Base-by-base conservation (phyloP, 2,113 vertebrate genomes). In the Acanthisitta chloris region DNA sequence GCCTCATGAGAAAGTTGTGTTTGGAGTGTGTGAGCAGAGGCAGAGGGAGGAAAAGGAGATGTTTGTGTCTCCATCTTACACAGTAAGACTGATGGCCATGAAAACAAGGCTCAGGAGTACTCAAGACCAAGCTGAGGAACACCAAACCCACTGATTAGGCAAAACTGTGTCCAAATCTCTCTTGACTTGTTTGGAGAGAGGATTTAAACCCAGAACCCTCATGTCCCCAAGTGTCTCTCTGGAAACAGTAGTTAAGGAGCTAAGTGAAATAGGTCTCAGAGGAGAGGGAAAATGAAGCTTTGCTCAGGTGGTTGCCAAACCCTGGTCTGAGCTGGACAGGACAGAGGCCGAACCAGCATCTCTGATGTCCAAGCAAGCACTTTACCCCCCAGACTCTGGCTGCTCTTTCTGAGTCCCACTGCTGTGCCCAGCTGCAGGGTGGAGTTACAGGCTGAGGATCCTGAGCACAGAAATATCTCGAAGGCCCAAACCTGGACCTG, bases 1-100 rank as follows among this genome's bases (percentile, higher is more conserved):
- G 83, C 84, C 81, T 71, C 46, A 7, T 1, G 12, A 69, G 88
- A 87, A 82, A 82, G 90, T 61, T 3, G 20, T 54, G 69, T 61
- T 59, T 1, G 2, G 87, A 62, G 26, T 9, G 73, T 43, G 55
- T 10, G 57, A 85, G 90, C 52, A 65, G 52, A 55, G 52, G 61
- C 11, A 23, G 52, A 48, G 31, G 9, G n/a, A 26, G 36, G 38
- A 52, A 26, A 36, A 46, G 40, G 33, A 77, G 24, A 17, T 6
- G 34, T 25, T 33, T 40, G 28, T 66, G 59, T 43, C 34, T 82
- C 74, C 4, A 3, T n/a, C 67, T 73, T 12, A 12, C 19, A 24
- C 23, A 12, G 58, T 4, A 20, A 28, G 34, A 26, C 40, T 0
- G 1, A 42, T 4, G 15, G 61, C n/a, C 17, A 10, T 4, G 31